phyloP scores from a whole-genome alignment of 2,888 invertebrate species.

The Oegoconia quadripuncta region DNA sequence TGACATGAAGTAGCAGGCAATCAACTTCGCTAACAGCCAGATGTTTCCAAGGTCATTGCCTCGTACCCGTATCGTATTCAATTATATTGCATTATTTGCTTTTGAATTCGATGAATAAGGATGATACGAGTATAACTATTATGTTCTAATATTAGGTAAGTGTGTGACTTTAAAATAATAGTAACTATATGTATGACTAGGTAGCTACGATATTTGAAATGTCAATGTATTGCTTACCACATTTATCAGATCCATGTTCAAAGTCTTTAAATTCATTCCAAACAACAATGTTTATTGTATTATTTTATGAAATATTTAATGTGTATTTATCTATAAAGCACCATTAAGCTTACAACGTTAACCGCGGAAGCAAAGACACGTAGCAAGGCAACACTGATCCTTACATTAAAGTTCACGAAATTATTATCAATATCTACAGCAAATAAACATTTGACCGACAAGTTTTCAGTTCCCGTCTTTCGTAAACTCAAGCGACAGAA shows the following conservation, averaged over 20 bases:
- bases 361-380: constrained; percentile 76
- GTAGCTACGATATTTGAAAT: background rate
- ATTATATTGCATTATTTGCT: constrained; percentile 22
- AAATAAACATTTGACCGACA: constrained; percentile 42
- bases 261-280: constrained; percentile 20
- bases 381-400: constrained; percentile 76
- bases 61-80: constrained; percentile 40
- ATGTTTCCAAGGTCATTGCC: constrained; percentile 63
- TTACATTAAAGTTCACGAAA: constrained; percentile 56
- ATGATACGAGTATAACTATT: no score
- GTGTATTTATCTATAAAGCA: constrained; percentile 55
- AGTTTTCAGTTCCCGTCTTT: constrained; percentile 41
- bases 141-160: no score
- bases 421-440: constrained; percentile 50
- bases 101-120: no score
- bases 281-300: constrained; percentile 25
- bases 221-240: constrained; percentile 40
- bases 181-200: no score
- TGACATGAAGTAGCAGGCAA: constrained; percentile 54
- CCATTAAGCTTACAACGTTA: constrained; percentile 64
- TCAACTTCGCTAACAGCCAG: constrained; percentile 59
- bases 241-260: constrained; percentile 36
- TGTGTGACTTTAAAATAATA: no score
- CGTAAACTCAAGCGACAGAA: constrained; percentile 53
- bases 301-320: no score